Evolutionary conservation across 2,888 invertebrate genomes (phyloP), one percentile per base, ranked within the genome.

Genomic region (Cheilosia scutellata): DNA sequence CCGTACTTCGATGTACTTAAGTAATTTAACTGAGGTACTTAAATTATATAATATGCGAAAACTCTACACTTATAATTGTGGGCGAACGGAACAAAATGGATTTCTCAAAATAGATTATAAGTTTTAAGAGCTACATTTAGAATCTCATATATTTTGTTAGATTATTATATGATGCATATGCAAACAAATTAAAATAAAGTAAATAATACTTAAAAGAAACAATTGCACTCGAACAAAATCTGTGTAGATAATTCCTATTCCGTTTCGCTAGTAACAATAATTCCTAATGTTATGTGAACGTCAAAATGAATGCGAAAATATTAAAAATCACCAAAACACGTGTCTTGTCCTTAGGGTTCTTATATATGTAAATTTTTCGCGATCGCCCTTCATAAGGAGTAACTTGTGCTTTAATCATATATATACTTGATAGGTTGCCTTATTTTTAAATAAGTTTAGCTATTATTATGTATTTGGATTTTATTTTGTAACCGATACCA

Each of bases 401-500:
- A 75, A 75, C 47, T 51, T 65, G 58, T 80, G 84, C 84, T 84
- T 84, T 84, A 84, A 65, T 44, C 57, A 66, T 60, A 77, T 53
- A 66, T 53, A 77, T 53, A 77, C 68, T 77, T 68, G 47, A 71
- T 72, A 62, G 72, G 63, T 58, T 71, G 71, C 70, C 53, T 63
- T 49, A 37, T 60, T 55, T 70, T 29, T 68, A 33, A 53, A 25
- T 75, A 65, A 63, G 16, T 51, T 66, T 11, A 49, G 42, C 13
- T 57, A 63, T 57, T 68, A 51, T 1, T 4, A 37, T 37, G 11
- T 37, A 37, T 53, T 71, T 66, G 37, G n/a, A 71, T 65, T 75
- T 74, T 84, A 71, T 66, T 84, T 80, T 71, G 71, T 84, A 84
- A 84, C 70, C 71, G 79, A 84, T 80, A 84, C 79, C 84, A 84